Percentiles rank a stretch among this genome's conserved stretches.
These are phyloP conservation scores for Meta bourneti DNA, from an alignment of 2,888 invertebrate species.

Conservation along the genomic window DNA sequence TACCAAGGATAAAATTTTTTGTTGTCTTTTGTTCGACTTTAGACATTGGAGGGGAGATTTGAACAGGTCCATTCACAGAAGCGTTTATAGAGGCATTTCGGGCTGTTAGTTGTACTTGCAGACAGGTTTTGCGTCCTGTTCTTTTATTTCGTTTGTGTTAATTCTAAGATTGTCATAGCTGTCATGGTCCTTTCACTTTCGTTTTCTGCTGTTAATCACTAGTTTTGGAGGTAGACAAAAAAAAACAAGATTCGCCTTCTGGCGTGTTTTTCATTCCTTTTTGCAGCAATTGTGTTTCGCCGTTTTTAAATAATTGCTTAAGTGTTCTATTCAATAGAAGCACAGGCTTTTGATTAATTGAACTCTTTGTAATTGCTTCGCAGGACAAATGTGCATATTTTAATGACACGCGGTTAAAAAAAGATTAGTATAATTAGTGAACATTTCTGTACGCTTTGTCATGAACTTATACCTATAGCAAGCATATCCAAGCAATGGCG, in stretches of 20 bases:
- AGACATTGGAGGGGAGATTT: neutral
- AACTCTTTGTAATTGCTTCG: neutral
- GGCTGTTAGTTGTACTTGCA: too few species aligned
- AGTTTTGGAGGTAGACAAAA: neutral
- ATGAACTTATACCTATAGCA: too few species aligned
- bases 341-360: neutral
- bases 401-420: too few species aligned
- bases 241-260: neutral
- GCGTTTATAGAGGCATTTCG: too few species aligned
- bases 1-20: conserved; percentile 26
- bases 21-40: neutral
- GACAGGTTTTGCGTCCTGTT: neutral
- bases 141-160: neutral
- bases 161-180: neutral
- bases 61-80: too few species aligned
- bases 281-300: too few species aligned
- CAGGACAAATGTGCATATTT: neutral
- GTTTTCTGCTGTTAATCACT: neutral
- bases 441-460: too few species aligned
- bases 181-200: neutral
- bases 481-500: too few species aligned
- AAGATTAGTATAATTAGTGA: too few species aligned
- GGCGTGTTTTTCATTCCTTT: neutral
- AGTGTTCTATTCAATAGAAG: neutral
- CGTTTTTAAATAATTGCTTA: neutral